phyloP scores from a whole-genome alignment of 1,140 invertebrate genomes.

The Drosophila miranda region DNA sequence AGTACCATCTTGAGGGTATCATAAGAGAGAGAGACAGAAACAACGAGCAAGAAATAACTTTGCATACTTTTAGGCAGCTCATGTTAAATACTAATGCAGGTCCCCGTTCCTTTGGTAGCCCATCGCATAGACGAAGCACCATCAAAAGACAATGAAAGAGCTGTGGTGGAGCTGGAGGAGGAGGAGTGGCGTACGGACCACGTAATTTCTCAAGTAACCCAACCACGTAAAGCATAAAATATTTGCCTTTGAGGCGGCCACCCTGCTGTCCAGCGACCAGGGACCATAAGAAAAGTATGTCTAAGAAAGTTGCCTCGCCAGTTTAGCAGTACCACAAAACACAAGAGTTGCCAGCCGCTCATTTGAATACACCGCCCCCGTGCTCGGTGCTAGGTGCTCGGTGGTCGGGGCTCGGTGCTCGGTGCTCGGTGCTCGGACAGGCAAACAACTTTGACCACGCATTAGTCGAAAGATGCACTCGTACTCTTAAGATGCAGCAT shows the following conservation, averaged over 20 bases:
- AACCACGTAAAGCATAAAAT: constrained; percentile 80
- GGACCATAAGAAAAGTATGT: constrained; percentile 65
- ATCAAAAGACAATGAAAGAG: constrained; percentile 45
- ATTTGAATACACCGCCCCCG: constrained; percentile 68
- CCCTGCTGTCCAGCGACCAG: not conserved
- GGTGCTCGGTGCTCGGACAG: constrained; percentile 16
- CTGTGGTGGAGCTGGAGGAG: constrained; percentile 1
- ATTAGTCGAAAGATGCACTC: constrained; percentile 57
- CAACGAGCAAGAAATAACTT: constrained; percentile 67
- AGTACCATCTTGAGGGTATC: not conserved
- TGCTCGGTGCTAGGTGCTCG: too few species aligned
- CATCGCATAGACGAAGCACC: constrained; percentile 27
- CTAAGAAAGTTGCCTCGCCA: constrained; percentile 58
- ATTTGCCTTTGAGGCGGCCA: constrained; percentile 55
- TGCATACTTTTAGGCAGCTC: constrained; percentile 75
- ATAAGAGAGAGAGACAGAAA: too few species aligned
- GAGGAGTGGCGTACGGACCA: constrained; percentile 45
- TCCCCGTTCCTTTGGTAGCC: not conserved
- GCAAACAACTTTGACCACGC: constrained; percentile 76
- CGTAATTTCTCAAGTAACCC: constrained; percentile 79
- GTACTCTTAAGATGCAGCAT: not conserved
- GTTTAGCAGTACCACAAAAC: constrained; percentile 58
- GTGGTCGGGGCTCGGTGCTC: too few species aligned
- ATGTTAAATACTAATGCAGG: constrained; percentile 73
- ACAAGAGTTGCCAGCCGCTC: constrained; percentile 48